Base-by-base conservation (phyloP, 2,797 vertebrate genomes). In the Ambastaia sidthimunki region DNA sequence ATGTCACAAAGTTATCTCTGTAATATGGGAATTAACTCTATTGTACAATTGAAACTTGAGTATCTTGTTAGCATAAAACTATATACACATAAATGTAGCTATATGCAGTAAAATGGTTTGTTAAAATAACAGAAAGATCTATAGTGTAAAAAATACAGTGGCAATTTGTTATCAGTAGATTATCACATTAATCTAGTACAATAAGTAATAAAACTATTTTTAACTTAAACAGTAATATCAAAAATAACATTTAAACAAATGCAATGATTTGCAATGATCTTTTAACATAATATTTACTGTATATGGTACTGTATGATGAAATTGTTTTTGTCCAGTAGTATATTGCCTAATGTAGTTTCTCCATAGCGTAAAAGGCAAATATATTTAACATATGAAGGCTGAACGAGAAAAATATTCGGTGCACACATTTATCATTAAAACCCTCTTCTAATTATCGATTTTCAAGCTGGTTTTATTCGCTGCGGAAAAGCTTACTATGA, bases 371-470 rank as follows among this genome's bases (percentile, higher is more conserved):
- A 50, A 28, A 18, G 37, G 55, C 44, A 50, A 52, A 59, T 28
- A 34, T 60, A 34, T 50, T 47, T 34, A 3, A 70, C 55, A 47
- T 52, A 41, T 59, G 55, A 50, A 62, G 23, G 28, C 25, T 28
- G 7, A 48, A 74, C 31, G 47, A 52, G 47, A 55, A 34, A 34
- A 59, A 59, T 7, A 7, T 60, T 50, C 28, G 12, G 31, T 52
- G 41, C 44, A 18, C 28, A 78, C 54, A 78, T 71, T 34, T 50
- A 62, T 70, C 25, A 78, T 78, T 50, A 62, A 63, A 78, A 54
- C 57, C 55, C 66, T 54, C 68, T 28, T 71, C 15, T 52, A 54
- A 69, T 69, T 11, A 60, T 69, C 11, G 9, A 47, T 19, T 44
- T 23, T 50, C 25, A 16, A 41, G 57, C 28, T 54, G 57, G 68